Evolutionary conservation across 2,888 invertebrate species (phyloP).

Genomic region (Lithophane socia): DNA sequence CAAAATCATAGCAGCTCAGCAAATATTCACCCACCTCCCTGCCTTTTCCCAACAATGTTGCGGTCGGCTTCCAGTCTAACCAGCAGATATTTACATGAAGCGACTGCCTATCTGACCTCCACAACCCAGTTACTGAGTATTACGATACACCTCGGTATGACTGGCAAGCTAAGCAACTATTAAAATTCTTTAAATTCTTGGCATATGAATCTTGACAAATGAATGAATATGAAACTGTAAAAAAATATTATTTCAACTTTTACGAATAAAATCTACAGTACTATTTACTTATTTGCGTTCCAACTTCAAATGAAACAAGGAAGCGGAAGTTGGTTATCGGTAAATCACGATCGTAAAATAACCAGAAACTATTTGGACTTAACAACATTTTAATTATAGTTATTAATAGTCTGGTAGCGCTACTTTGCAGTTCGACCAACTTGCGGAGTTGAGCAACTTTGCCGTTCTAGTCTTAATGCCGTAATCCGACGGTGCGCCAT

Average conservation of each 20-base stretch:
- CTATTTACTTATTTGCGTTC: neutral
- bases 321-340: constrained; percentile 52
- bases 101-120: no score
- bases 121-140: no score
- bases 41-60: no score
- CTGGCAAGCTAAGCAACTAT: no score
- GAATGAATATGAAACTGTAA: no score
- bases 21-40: no score
- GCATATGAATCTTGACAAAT: neutral
- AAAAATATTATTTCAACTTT: neutral
- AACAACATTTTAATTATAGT: constrained; percentile 35
- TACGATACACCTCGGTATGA: no score
- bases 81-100: no score
- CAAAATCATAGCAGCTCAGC: no score
- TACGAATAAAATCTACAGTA: neutral
- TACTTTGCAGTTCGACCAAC: constrained; percentile 20
- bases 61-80: no score
- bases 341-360: constrained; percentile 47
- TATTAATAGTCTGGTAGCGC: constrained; percentile 34
- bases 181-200: neutral
- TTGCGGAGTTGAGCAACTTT: constrained; percentile 40
- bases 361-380: constrained; percentile 43
- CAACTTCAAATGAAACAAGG: constrained; percentile 27
- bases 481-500: no score
- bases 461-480: neutral